These are phyloP conservation scores for Caenorhabditis latens DNA, from an alignment of 1,140 invertebrate species.

Conservation along the genomic window DNA sequence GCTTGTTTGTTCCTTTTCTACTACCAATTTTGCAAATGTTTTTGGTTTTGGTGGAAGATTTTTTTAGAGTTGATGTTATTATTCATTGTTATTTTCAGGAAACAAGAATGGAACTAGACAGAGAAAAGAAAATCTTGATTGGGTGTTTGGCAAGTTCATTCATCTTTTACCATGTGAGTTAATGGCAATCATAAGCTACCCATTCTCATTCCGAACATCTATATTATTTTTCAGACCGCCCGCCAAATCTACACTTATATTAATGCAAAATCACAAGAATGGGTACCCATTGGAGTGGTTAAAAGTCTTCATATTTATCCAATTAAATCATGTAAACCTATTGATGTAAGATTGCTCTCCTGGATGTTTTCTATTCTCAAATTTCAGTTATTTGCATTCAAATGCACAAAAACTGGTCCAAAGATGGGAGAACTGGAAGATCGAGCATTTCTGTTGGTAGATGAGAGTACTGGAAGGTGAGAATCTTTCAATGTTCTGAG, in stretches of 20 bases:
- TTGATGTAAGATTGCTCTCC: conserved; percentile 2
- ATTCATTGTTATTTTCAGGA: too few species aligned
- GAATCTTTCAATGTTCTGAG: too few species aligned
- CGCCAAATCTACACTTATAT: conserved; percentile 24
- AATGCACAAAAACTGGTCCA: conserved; percentile 26
- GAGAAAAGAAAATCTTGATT: conserved; percentile 14
- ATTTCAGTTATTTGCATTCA: conserved; percentile 4
- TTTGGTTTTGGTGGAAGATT: not conserved
- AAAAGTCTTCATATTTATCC: conserved; percentile 32
- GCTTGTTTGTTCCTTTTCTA: not conserved
- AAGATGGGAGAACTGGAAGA: conserved; percentile 14
- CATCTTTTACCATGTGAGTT: conserved; percentile 22
- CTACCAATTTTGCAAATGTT: not conserved
- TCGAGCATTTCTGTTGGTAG: not conserved
- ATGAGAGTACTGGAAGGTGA: conserved; percentile 18
- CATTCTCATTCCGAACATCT: not conserved
- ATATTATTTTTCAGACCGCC: conserved; percentile 3
- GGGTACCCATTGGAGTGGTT: conserved; percentile 21
- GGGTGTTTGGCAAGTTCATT: conserved; percentile 26
- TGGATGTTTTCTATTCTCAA: not conserved
- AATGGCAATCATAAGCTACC: too few species aligned
- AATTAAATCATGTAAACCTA: conserved; percentile 16
- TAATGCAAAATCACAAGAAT: conserved; percentile 1
- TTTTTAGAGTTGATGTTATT: too few species aligned
- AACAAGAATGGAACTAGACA: conserved; percentile 8